phyloP scores from a whole-genome alignment of 2,888 invertebrate species.

The Melanchra persicariae region DNA sequence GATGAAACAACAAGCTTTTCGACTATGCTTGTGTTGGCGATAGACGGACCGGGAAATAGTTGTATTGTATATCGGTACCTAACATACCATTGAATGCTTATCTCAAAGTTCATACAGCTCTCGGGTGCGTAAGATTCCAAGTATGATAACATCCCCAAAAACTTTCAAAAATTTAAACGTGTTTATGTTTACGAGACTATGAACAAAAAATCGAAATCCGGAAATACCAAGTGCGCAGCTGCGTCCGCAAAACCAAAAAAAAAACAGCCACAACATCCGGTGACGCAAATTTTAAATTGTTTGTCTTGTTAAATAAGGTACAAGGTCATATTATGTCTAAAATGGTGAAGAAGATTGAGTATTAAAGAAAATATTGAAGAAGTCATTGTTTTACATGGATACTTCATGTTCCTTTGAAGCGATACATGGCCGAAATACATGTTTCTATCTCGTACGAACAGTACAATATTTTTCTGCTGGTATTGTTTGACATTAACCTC shows the following conservation, averaged over 20 bases:
- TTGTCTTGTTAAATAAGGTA: slow-evolving; percentile 25
- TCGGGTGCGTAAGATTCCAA: neutral
- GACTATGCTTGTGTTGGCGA: too few relatives aligned
- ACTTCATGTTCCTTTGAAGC: slow-evolving; percentile 10
- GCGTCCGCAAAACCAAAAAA: slow-evolving; percentile 39
- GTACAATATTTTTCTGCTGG: neutral
- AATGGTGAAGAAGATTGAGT: neutral
- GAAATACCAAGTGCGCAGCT: slow-evolving; percentile 56
- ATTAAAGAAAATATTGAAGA: slow-evolving; percentile 5
- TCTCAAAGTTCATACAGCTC: neutral
- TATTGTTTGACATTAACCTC: slow-evolving; percentile 25
- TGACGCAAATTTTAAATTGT: slow-evolving; percentile 54
- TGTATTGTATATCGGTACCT: neutral
- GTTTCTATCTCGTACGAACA: neutral
- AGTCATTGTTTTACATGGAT: slow-evolving; percentile 1
- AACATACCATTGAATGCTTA: neutral
- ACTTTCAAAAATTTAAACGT: slow-evolving; percentile 7
- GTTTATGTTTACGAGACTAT: slow-evolving; percentile 11
- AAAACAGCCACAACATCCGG: slow-evolving; percentile 41
- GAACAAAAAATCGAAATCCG: slow-evolving; percentile 42
- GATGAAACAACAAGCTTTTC: too few relatives aligned
- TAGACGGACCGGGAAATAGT: too few relatives aligned
- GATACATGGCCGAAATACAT: neutral
- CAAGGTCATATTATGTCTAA: slow-evolving; percentile 26
- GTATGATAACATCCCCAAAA: neutral